These are phyloP conservation scores for Troglohyphantes excavatus DNA, from an alignment of 2,888 invertebrate species.

Conservation along the genomic window DNA sequence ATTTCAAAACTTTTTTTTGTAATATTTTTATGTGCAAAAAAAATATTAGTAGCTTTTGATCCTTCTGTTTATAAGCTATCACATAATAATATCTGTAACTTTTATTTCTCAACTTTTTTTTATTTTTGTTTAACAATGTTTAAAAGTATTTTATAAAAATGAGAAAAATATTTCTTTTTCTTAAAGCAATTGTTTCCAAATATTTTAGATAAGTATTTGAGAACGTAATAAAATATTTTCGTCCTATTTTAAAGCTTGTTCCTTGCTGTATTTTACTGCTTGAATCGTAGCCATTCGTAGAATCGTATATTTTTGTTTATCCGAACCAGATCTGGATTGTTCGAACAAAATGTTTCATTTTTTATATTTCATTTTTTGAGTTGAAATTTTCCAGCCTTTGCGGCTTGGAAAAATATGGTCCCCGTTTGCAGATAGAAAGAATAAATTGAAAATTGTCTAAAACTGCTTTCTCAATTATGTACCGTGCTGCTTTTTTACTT, in stretches of 20 bases:
- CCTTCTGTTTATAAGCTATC: no score
- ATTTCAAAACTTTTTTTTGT: no score
- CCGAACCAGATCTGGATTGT: constrained; percentile 26
- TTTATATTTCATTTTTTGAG: constrained; percentile 30
- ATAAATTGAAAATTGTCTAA: constrained; percentile 41
- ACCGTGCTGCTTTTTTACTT: constrained; percentile 57
- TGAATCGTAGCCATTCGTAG: constrained; percentile 37
- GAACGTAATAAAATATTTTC: neutral
- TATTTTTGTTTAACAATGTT: no score
- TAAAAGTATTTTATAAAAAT: no score
- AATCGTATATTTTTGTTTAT: constrained; percentile 2
- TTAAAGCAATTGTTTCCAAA: neutral
- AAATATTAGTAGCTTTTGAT: no score
- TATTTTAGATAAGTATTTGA: neutral
- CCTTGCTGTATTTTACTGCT: neutral
- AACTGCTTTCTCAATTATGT: constrained; percentile 32
- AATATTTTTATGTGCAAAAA: no score
- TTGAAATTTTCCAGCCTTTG: constrained; percentile 27
- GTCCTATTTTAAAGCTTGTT: neutral
- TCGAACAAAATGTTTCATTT: constrained; percentile 37
- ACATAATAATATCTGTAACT: no score
- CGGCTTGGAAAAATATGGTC: constrained; percentile 61
- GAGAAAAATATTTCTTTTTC: neutral
- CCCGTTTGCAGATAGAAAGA: constrained; percentile 63
- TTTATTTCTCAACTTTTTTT: no score